These are phyloP conservation scores for Myotis yumanensis DNA, from an alignment of 2,113 vertebrate species.

Conservation along the genomic window DNA sequence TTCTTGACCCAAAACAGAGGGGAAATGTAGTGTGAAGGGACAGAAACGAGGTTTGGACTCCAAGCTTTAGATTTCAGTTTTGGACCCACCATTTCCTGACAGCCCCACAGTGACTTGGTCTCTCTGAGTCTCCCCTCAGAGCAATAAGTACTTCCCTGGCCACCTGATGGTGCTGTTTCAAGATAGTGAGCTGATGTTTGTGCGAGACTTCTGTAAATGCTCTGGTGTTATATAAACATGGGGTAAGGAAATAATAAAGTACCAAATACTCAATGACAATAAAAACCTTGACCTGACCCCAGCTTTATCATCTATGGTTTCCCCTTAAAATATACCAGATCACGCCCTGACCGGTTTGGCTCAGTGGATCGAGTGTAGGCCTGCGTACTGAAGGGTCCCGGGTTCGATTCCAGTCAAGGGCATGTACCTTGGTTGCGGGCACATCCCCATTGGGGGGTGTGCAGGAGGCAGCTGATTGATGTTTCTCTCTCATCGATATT, in stretches of 20 bases:
- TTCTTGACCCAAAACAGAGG: not conserved
- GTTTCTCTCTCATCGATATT: no score
- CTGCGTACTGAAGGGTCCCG: no score
- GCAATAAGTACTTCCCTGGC: not conserved
- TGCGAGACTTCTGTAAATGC: not conserved
- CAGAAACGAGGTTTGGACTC: not conserved
- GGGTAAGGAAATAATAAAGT: slow-evolving; percentile 2
- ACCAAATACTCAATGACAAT: not conserved
- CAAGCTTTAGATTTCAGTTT: not conserved
- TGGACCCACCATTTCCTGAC: not conserved
- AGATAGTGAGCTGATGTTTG: not conserved
- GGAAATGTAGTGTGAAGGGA: not conserved
- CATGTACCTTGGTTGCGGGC: no score
- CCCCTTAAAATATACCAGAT: not conserved
- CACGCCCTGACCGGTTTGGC: no score
- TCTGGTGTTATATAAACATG: not conserved
- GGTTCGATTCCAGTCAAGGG: no score
- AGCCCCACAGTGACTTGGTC: not conserved
- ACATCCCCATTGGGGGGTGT: no score
- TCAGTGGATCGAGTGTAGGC: no score
- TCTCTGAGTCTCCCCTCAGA: not conserved
- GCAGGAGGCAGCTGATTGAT: no score
- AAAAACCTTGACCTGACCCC: not conserved
- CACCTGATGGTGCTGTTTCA: not conserved
- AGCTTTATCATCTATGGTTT: not conserved